Evolutionary conservation across 2,113 vertebrate genomes (phyloP).

Genomic region (Rhynchomys soricoides): DNA sequence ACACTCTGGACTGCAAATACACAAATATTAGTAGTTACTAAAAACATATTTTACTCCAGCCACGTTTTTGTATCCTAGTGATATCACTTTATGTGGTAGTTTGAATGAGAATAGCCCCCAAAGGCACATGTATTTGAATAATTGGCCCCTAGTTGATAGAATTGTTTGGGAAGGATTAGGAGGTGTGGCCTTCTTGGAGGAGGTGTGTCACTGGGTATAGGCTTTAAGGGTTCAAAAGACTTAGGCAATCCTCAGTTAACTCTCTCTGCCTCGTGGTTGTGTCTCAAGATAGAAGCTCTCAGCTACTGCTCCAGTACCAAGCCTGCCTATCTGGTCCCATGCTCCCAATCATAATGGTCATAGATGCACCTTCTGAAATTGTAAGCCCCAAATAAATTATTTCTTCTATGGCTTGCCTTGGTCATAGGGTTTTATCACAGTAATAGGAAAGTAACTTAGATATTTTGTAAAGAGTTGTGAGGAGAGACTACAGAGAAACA

Average conservation of each 20-base stretch:
- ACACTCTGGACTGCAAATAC: slow-evolving; percentile 87
- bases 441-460: neutral
- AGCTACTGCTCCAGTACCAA: neutral
- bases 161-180: neutral
- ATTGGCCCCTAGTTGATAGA: neutral
- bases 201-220: neutral
- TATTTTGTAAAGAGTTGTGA: neutral
- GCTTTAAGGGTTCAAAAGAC: neutral
- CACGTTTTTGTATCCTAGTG: neutral
- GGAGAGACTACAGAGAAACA: neutral
- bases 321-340: neutral
- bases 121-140: neutral
- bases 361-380: neutral
- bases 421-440: neutral
- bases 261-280: neutral
- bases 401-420: neutral
- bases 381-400: neutral
- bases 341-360: neutral
- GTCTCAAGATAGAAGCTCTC: neutral
- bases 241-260: neutral
- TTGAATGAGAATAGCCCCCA: neutral
- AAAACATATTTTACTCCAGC: neutral
- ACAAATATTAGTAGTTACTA: slow-evolving; percentile 71
- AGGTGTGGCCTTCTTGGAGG: neutral
- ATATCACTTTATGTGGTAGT: neutral